Base-by-base conservation (phyloP, 2,797 vertebrate species). In the Melanotaenia parkinsoni region DNA sequence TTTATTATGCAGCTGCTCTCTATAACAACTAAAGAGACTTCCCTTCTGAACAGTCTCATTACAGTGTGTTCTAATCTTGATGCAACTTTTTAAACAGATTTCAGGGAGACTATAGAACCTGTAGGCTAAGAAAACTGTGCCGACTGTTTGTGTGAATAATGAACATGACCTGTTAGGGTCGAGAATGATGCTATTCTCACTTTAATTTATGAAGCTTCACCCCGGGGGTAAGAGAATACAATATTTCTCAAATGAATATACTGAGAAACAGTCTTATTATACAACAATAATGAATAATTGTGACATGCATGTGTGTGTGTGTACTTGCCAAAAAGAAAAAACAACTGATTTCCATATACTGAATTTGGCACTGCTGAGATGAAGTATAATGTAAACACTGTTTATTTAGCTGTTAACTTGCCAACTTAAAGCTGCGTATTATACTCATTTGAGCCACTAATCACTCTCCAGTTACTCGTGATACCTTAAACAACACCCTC, bases 91-190 rank as follows among this genome's bases (percentile, higher is more conserved):
- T 77, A 77, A 79, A 88, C 64, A 72, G 73, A 81, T 86, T 82
- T 77, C 77, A 76, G 64, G 56, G 77, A 80, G 71, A 81, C 43
- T 87, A 70, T 80, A 78, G 76, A 88, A 78, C 74, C 63, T 78
- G 57, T 70, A 73, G 71, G 71, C 71, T 60, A 73, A 51, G 77
- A 69, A 87, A 91, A 88, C 80, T 86, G 86, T 88, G 88, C 85
- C 85, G 88, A 67, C 72, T 88, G 80, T 91, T 87, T 80, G 70
- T 85, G 80, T 89, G 84, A 91, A 89, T 88, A 90, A 92, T 89
- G 81, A 88, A 82, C 71, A 76, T 89, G 89, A 89, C 91, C 91
- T 88, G 80, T 81, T 88, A 85, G 64, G 77, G 82, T 84, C 85
- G 82, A 76, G 79, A 85, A 79, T 81, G 73, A 84, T 53, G 63